Percentiles rank a stretch among this genome's conserved stretches.
Evolutionary conservation across 2,113 vertebrate genomes (phyloP).

Genomic region (Mobula hypostoma): DNA sequence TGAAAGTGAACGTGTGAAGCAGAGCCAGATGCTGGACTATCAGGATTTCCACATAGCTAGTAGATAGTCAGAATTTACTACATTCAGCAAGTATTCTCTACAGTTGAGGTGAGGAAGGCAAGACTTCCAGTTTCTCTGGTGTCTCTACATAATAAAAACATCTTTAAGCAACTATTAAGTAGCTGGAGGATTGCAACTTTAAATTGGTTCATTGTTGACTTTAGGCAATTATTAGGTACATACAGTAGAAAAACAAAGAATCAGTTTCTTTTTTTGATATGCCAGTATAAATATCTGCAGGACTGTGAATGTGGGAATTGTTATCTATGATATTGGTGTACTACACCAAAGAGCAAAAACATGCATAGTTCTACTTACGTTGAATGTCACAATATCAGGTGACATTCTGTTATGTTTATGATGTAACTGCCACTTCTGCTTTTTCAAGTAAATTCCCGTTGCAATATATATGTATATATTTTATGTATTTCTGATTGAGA

Average conservation of each 20-base stretch:
- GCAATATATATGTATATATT: background rate
- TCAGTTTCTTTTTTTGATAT: background rate
- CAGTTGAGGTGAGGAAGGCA: too few species aligned
- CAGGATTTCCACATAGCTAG: too few species aligned
- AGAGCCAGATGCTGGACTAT: too few species aligned
- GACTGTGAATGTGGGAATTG: background rate
- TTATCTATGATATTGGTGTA: background rate
- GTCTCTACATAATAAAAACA: too few species aligned
- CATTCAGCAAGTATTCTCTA: too few species aligned
- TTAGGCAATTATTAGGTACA: background rate
- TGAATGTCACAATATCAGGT: background rate
- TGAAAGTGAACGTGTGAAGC: too few species aligned
- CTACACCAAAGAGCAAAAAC: background rate
- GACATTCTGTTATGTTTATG: background rate
- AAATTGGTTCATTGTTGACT: background rate
- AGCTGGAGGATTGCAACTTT: background rate
- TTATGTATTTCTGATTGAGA: background rate
- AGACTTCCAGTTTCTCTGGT: too few species aligned
- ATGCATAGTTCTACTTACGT: too few species aligned
- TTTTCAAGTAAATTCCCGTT: background rate
- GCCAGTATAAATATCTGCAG: too few species aligned
- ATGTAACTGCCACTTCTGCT: background rate
- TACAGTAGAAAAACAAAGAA: background rate
- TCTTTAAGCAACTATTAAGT: too few species aligned
- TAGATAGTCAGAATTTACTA: too few species aligned